These are phyloP conservation scores for Anguilla rostrata DNA, from an alignment of 2,113 vertebrate genomes.

Conservation along the genomic window DNA sequence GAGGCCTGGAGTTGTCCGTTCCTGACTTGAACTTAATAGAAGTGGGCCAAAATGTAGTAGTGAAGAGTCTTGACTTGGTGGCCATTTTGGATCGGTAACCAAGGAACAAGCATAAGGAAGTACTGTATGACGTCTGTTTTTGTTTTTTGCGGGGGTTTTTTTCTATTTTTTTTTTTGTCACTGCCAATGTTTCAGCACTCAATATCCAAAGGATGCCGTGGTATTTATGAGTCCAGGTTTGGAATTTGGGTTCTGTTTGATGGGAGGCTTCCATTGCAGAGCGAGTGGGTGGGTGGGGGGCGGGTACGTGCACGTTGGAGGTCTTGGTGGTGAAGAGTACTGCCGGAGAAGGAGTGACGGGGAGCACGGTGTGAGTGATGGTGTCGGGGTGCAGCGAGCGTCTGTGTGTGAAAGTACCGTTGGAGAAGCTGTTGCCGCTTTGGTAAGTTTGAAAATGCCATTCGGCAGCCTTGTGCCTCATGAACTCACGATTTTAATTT, in stretches of 20 bases:
- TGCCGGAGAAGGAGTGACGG: not conserved
- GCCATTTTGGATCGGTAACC: not conserved
- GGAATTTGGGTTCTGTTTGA: not conserved
- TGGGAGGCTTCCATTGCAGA: not conserved
- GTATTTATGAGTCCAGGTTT: not conserved
- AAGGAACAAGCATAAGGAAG: not conserved
- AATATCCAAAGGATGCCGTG: not conserved
- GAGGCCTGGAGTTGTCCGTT: not conserved
- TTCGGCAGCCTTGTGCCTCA: too few species aligned
- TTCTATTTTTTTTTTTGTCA: too few species aligned
- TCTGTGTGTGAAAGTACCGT: not conserved
- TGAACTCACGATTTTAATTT: not conserved
- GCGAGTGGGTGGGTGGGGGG: not conserved
- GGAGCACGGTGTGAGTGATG: not conserved
- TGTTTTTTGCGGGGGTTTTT: not conserved
- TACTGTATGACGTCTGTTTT: not conserved
- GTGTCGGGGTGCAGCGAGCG: not conserved
- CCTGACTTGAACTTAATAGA: not conserved
- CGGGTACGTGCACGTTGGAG: not conserved
- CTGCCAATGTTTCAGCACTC: not conserved
- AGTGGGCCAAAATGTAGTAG: not conserved
- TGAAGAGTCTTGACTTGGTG: not conserved
- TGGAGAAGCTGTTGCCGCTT: not conserved
- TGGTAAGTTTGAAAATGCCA: not conserved
- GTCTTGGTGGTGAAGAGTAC: not conserved